Evolutionary conservation across 2,888 invertebrate species (phyloP), one percentile per base, ranked within the genome.

Genomic region (Linnaemya tessellans): DNA sequence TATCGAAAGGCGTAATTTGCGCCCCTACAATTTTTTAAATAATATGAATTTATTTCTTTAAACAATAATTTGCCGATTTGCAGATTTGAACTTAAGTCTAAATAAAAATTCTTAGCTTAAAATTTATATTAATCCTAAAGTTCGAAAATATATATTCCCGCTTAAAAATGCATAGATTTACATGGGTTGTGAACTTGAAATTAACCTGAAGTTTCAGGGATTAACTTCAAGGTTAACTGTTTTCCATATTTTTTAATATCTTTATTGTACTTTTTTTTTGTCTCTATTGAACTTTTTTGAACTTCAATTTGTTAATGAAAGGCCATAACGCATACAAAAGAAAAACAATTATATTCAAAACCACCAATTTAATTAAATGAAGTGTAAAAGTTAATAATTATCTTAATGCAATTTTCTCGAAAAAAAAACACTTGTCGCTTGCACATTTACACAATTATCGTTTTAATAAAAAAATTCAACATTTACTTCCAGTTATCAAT

Each of bases 341-440:
- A 56, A 25, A 35, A 56, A 25, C 25, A 56, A 56, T 56, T 56
- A 8, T 7, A 0, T 22, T 18, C 1, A 54, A 46, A 46, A 46
- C n/a, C 7, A 49, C 18, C 18, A 18, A 18, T 49, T 46, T 46
- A n/a, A 46, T 46, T 54, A 54, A 54, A 22, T 22, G 22, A 54
- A 54, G 20, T 30, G 30, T n/a, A 58, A 58, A 2, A 30, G 22
- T 13, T 13, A 20, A 56, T 20, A 56, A 56, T 56, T 30, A 56
- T 30, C 56, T 25, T 11, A 56, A 25, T 56, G 15, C 3, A 15
- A 54, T 49, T 49, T 49, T 46, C 8, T 25, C 11, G 22, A 54
- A 25, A 56, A 56, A 56, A 56, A 25, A 56, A 25, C 25, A 71
- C 30, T 71, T 71, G 56, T 58, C 43, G n/a, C 7, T 56, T 25